Conservation (phyloP, 2,113 vertebrate genomes). For the Mola mola region DNA sequence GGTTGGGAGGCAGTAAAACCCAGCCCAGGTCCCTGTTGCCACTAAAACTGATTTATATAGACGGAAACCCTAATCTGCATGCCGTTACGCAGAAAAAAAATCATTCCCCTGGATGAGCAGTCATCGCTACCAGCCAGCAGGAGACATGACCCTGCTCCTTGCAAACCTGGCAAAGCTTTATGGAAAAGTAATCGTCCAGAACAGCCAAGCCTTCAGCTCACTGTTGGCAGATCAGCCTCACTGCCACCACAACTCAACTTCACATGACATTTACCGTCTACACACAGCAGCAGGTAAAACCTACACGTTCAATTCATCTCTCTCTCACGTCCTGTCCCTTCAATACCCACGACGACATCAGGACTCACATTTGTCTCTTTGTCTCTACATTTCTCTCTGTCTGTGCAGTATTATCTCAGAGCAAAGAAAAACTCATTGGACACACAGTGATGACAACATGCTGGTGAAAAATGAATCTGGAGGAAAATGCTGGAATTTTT, state of each 20-base stretch:
- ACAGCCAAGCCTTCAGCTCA: constrained; percentile 60
- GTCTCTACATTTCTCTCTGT: neutral
- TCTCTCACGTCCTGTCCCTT: constrained; percentile 21
- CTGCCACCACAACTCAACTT: constrained; percentile 38
- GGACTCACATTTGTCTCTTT: constrained; percentile 43
- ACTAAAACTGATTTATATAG: constrained; percentile 96
- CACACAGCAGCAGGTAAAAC: constrained; percentile 41
- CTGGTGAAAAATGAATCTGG: constrained; percentile 53
- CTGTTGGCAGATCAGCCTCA: constrained; percentile 31
- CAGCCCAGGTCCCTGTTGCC: constrained; percentile 74
- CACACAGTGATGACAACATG: constrained; percentile 43
- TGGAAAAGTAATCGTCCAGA: constrained; percentile 83
- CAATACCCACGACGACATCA: constrained; percentile 32
- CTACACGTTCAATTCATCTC: constrained; percentile 39
- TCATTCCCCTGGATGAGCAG: constrained; percentile 88
- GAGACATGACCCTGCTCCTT: constrained; percentile 86
- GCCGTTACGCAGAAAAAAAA: constrained; percentile 90
- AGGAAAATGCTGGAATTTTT: constrained; percentile 22
- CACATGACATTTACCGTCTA: constrained; percentile 33
- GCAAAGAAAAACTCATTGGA: constrained; percentile 36
- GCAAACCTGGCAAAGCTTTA: constrained; percentile 85
- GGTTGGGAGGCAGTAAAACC: constrained; percentile 69
- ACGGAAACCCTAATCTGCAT: constrained; percentile 92
- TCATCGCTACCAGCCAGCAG: constrained; percentile 83
- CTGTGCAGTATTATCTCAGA: constrained; percentile 39